phyloP scores from a whole-genome alignment of 2,797 vertebrate species.

The Galago senegalensis region DNA sequence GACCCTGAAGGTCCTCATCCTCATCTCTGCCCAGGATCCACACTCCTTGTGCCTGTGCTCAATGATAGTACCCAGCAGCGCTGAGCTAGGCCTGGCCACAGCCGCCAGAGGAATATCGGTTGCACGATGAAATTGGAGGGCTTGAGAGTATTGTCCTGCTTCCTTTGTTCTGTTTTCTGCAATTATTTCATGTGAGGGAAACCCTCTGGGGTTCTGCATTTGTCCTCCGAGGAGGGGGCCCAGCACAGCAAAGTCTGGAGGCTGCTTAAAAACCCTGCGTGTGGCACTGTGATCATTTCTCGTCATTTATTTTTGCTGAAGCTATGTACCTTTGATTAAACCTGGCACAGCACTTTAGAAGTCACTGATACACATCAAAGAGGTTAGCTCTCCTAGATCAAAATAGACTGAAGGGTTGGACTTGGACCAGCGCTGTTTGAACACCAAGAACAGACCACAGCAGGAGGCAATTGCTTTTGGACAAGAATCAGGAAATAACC shows the following conservation, averaged over 20 bases:
- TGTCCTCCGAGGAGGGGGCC: conserved; percentile 62
- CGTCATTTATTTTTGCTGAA: conserved; percentile 86
- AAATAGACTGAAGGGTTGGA: conserved; percentile 90
- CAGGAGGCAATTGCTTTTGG: conserved; percentile 87
- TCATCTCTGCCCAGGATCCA: fast-evolving
- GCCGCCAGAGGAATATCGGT: background rate
- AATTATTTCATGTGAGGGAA: conserved; percentile 80
- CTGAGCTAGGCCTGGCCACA: fast-evolving
- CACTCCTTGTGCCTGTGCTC: fast-evolving
- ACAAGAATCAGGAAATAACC: conserved; percentile 87
- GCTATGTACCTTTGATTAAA: conserved; percentile 91
- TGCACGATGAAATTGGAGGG: background rate
- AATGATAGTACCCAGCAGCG: background rate
- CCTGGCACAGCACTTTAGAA: conserved; percentile 88
- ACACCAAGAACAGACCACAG: conserved; percentile 86
- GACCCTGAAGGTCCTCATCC: too few species aligned
- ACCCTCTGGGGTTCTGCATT: conserved; percentile 71
- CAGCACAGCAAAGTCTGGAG: conserved; percentile 65
- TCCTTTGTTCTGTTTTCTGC: conserved; percentile 73
- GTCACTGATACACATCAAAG: conserved; percentile 89
- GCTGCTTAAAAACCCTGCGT: conserved; percentile 79
- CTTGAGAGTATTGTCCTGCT: conserved; percentile 65
- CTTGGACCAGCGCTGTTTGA: conserved; percentile 87
- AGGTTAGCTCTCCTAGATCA: conserved; percentile 87
- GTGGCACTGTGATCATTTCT: conserved; percentile 86